Evolutionary conservation across 2,888 invertebrate genomes (phyloP), one percentile per base, ranked within the genome.

Genomic region (Amitus sp.): DNA sequence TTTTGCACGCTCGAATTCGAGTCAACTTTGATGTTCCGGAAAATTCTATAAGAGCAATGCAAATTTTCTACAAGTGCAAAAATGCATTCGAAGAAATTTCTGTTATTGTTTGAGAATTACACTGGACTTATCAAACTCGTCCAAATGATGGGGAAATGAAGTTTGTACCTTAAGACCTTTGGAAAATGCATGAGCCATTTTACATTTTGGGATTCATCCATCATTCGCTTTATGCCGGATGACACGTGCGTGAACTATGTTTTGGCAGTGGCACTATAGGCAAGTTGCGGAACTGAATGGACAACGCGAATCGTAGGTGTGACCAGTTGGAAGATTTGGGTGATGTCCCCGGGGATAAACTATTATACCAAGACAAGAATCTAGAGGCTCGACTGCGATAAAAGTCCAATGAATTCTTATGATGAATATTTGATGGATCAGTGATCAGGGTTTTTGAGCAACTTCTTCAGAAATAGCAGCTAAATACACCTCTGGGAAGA

Each of bases 231-330:
- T 59, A 34, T 62, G 18, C 50, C 15, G 12, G 30, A 12, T 40
- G 53, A 53, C 53, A 40, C 46, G 40, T 30, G 47, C 46, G 53
- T 62, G 53, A 56, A 65, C 47, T 59, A 50, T 65, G 62, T 65
- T 65, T 62, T 65, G 65, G 65, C 65, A 65, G 27, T 30, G 34
- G 54, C 49, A 13, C 47, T 49, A 56, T 49, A 49, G 53, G 27
- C 49, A 20, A 45, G 39, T 59, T 58, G 51, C 62, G 56, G 53
- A 59, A 48, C 20, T 55, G 28, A 62, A 55, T 49, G 47, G 40
- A 43, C 13, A 55, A 40, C 61, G 65, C 65, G 62, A 62, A 62
- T 58, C 18, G 45, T 48, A 56, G 53, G 53, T 56, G 62, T 59
- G 59, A 59, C 45, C 56, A 12, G 33, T 39, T 15, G 33, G 50